These are phyloP conservation scores for Sciaenops ocellatus DNA, from an alignment of 2,797 vertebrate genomes.

Conservation along the genomic window DNA sequence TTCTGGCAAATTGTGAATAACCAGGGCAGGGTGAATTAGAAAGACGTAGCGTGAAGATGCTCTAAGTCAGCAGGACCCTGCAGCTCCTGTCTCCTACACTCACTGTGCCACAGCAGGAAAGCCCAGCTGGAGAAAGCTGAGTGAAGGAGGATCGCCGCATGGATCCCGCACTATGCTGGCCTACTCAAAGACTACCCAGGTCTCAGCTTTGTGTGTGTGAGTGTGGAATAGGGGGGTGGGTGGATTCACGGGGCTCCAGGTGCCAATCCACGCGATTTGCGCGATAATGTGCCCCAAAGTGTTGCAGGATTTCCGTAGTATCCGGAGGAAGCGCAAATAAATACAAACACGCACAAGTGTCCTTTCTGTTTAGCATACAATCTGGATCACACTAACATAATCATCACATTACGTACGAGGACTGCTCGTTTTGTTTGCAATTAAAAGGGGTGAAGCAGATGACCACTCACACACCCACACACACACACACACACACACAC, in stretches of 20 bases:
- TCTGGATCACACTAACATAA: slow-evolving; percentile 43
- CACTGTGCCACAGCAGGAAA: slow-evolving; percentile 43
- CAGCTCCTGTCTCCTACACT: slow-evolving; percentile 17
- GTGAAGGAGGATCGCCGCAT: slow-evolving; percentile 32
- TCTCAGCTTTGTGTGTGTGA: slow-evolving; percentile 22
- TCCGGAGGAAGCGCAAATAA: slow-evolving; percentile 25
- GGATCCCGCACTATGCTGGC: slow-evolving; percentile 17
- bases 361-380: slow-evolving; percentile 47
- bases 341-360: slow-evolving; percentile 39
- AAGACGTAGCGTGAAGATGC: slow-evolving; percentile 19
- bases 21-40: slow-evolving; percentile 5
- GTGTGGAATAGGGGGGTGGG: slow-evolving; percentile 6
- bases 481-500: slow-evolving; percentile 13
- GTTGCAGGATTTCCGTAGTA: slow-evolving; percentile 43
- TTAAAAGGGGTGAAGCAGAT: slow-evolving; percentile 40
- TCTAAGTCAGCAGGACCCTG: slow-evolving; percentile 28
- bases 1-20: slow-evolving; percentile 18
- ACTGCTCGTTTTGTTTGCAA: slow-evolving; percentile 55
- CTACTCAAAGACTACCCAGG: slow-evolving; percentile 24
- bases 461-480: slow-evolving; percentile 36
- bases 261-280: slow-evolving; percentile 31
- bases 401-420: slow-evolving; percentile 36
- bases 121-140: slow-evolving; percentile 37
- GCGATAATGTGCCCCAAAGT: slow-evolving; percentile 45
- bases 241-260: slow-evolving; percentile 23